Base-by-base conservation (phyloP, 2,113 vertebrate species). In the Asarcornis scutulata region DNA sequence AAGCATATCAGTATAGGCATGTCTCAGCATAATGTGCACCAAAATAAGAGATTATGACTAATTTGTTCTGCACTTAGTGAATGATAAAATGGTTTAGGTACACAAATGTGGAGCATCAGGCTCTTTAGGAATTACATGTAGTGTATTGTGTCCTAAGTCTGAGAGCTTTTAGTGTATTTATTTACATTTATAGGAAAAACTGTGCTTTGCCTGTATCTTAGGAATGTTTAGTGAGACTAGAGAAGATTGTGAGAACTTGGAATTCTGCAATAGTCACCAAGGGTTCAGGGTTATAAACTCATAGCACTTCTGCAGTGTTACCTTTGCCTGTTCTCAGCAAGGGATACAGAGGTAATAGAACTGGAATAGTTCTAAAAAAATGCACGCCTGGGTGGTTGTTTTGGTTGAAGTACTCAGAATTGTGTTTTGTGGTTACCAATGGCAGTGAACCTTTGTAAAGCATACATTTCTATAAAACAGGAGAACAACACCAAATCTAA, bases 81-180 rank as follows among this genome's bases (percentile, higher is more conserved):
- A 98, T 97, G 93, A 97, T 97, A 97, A 98, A 98, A 98, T 98
- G 88, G 98, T 97, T 97, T 97, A 96, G 82, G 91, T 95, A 98
- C 76, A 85, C 71, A 95, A 94, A 97, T 94, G 97, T 91, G 67
- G 95, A 96, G 76, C 76, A 97, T 92, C 78, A 60, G 50, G 83
- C 94, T 97, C 83, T 96, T 96, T 94, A 95, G 81, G 88, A 98
- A 97, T 97, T 97, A 87, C 13, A 48, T 69, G 52, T 83, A 93
- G 10, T 74, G 81, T 38, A 63, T 29, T 63, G 62, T 27, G 36
- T 93, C 82, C 60, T 94, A 89, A 92, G 52, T 83, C 72, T 66
- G 83, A 95, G 68, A 96, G 63, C 14, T 77, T 95, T 95, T 92
- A 91, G 75, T 89, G 48, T 87, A 86, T 94, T 83, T 90, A 95